Evolutionary conservation across 2,888 invertebrate species (phyloP).

Genomic region (Bruchidius siliquastri): DNA sequence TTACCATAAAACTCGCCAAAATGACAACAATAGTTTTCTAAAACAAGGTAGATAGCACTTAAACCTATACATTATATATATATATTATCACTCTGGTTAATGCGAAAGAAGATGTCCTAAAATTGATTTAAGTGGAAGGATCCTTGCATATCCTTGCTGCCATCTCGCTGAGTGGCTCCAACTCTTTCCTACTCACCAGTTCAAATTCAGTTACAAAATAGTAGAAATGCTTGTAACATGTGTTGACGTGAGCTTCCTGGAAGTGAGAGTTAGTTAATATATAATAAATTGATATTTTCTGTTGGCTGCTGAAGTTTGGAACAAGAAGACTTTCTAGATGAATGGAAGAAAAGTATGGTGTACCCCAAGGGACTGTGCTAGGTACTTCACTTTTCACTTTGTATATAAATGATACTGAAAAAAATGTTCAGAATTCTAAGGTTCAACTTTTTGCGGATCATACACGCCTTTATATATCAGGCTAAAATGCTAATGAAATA

Average conservation of each 20-base stretch:
- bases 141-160: conserved; percentile 67
- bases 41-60: not conserved
- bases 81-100: not conserved
- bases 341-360: too few species aligned
- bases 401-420: too few species aligned
- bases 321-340: too few species aligned
- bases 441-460: too few species aligned
- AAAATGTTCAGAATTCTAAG: too few species aligned
- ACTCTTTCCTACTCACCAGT: conserved; percentile 74
- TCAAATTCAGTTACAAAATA: conserved; percentile 87
- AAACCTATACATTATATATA: not conserved
- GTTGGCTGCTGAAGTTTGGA: too few species aligned
- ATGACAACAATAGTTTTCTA: not conserved
- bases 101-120: not conserved
- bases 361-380: too few species aligned
- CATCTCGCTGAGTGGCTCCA: conserved; percentile 80
- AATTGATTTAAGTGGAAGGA: conserved; percentile 11
- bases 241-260: conserved; percentile 88
- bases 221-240: conserved; percentile 92
- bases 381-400: too few species aligned
- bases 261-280: conserved; percentile 18
- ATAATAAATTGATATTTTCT: too few species aligned
- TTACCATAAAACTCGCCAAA: not conserved
- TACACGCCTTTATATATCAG: too few species aligned
- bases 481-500: too few species aligned